A percentile compares a stretch with the other conserved stretches of the same genome.
These are phyloP conservation scores for Sepioteuthis lessoniana DNA, from an alignment of 2,888 invertebrate species.

Conservation along the genomic window DNA sequence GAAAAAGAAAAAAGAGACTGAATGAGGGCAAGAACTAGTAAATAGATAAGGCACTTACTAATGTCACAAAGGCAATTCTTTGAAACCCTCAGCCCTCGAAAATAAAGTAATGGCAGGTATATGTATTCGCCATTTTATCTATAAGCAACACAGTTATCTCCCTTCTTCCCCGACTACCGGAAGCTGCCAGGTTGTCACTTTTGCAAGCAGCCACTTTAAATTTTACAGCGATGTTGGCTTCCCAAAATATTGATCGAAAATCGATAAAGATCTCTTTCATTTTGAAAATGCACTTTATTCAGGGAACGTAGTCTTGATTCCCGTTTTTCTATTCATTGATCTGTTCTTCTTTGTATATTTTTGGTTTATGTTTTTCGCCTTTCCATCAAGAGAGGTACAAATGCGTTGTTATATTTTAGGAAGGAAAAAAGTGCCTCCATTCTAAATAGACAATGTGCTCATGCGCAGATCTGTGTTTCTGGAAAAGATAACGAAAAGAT, in stretches of 20 bases:
- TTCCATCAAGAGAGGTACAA: not conserved
- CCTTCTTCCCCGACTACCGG: not conserved
- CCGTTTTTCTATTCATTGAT: not conserved
- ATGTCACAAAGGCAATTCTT: not conserved
- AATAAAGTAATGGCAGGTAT: not conserved
- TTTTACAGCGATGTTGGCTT: constrained; percentile 10
- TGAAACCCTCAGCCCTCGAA: not conserved
- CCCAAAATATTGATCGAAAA: not conserved
- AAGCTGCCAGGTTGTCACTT: not conserved
- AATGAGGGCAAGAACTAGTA: not conserved
- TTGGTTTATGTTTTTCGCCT: not conserved
- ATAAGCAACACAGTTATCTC: not conserved
- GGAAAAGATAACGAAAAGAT: not conserved
- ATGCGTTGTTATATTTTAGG: not conserved
- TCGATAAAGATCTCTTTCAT: constrained; percentile 1
- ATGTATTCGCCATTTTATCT: not conserved
- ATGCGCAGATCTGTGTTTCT: not conserved
- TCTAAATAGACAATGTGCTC: not conserved
- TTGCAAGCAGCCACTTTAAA: constrained; percentile 10
- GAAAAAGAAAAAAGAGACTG: not conserved
- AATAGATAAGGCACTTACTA: not conserved
- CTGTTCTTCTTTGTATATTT: not conserved
- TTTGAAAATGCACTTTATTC: constrained; percentile 17
- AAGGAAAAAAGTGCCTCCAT: not conserved
- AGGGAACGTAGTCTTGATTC: not conserved